Evolutionary conservation across 2,888 invertebrate genomes (phyloP), one percentile per base, ranked within the genome.

Genomic region (Unio delphinus): DNA sequence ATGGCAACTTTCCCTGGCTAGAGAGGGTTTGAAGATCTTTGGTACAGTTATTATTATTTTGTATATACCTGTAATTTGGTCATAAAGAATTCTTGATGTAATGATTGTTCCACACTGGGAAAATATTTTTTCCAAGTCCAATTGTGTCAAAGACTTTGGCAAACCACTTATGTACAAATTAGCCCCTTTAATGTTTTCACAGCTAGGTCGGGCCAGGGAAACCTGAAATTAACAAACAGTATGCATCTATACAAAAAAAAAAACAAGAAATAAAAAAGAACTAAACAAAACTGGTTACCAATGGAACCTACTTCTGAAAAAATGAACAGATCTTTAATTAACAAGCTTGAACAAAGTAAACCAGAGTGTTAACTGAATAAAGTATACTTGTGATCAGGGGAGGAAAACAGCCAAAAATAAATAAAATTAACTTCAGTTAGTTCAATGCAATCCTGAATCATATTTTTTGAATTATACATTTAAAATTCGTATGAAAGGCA

Each of bases 161-260:
- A 90, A 83, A 78, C 90, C 90, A 85, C 89, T 89, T 79, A 90
- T 89, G 86, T 90, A 90, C 78, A 90, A 85, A 84, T 90, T 90
- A 76, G 90, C 90, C 71, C 89, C 89, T 83, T 90, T 90, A 78
- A 90, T 90, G 77, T 88, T 87, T 81, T 90, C 90, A 82, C 89
- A 87, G 85, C 90, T 90, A 67, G 90, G 90, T 76, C 90, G 86
- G 78, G 90, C 90, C 82, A 88, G 85, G 70, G 90, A 90, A 64
- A 90, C 90, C 89, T 90, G 87, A 84, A 87, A 86, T 80, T 80
- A 85, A 84, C 80, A 81, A 80, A 75, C 73, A 83, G 83, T 80
- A 82, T 72, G 80, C 80, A 80, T 80, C 79, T 76, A 72, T 80
- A 76, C 82, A 76, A 69, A 78, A 80, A 69, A 69, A 74, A 78